These are phyloP conservation scores for Clarias macrocephalus DNA, from an alignment of 2,113 vertebrate genomes.

Conservation along the genomic window DNA sequence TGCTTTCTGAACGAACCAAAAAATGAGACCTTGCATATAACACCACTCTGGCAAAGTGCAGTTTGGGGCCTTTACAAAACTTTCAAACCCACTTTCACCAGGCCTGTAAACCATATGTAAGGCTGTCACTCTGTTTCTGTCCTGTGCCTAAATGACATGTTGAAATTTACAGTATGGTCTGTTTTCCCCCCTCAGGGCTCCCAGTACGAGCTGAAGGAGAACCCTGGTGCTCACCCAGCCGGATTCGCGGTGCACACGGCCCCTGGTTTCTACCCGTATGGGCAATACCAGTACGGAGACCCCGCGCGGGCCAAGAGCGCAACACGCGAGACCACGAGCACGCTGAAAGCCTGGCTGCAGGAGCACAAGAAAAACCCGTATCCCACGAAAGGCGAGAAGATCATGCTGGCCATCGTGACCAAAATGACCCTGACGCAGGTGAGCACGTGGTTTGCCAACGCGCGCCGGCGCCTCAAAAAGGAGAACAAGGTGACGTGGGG, in stretches of 20 bases:
- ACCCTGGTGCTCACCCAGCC: constrained; percentile 87
- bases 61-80: not conserved
- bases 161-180: not conserved
- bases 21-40: not conserved
- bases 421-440: constrained; percentile 96
- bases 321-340: constrained; percentile 95
- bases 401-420: constrained; percentile 95
- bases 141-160: too few species aligned
- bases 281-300: constrained; percentile 96
- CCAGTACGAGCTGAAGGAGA: constrained; percentile 97
- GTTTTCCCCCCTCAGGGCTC: constrained; percentile 78
- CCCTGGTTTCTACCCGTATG: constrained; percentile 93
- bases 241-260: constrained; percentile 90
- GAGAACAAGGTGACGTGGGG: constrained; percentile 98
- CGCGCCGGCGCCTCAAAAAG: constrained; percentile 88
- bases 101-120: not conserved
- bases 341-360: constrained; percentile 97
- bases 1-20: not conserved
- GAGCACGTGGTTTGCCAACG: constrained; percentile 94
- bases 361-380: constrained; percentile 99
- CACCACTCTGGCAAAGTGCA: not conserved
- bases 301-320: constrained; percentile 94
- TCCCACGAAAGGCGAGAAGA: constrained; percentile 95
- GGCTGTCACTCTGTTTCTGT: not conserved
- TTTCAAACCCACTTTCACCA: too few species aligned